Percentiles rank a stretch among this genome's conserved stretches.
Evolutionary conservation across 1,140 invertebrate genomes (phyloP).

Genomic region (Centruroides vittatus): DNA sequence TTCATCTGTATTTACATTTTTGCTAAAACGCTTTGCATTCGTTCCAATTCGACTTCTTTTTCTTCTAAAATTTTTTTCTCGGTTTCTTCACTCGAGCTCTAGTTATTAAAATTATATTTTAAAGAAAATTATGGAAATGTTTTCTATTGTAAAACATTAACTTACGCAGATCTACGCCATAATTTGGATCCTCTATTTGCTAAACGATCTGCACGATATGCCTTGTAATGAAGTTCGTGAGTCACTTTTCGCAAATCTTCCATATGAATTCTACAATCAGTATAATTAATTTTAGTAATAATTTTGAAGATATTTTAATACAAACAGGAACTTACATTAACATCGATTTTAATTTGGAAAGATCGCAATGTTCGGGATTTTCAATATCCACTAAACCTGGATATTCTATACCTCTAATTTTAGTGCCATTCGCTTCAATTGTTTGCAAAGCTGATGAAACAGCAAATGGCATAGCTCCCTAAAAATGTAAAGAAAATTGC

Average conservation of each 20-base stretch:
- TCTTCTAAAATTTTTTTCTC: constrained; percentile 75
- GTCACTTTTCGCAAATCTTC: constrained; percentile 39
- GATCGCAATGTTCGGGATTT: constrained; percentile 47
- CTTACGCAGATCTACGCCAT: background rate
- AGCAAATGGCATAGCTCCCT: constrained; percentile 24
- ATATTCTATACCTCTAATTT: constrained; percentile 37
- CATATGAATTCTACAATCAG: constrained; percentile 32
- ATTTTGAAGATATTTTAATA: too few species aligned
- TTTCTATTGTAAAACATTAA: too few species aligned
- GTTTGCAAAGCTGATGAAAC: constrained; percentile 24
- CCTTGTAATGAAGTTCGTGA: constrained; percentile 40
- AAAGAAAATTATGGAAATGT: too few species aligned
- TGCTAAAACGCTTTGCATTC: constrained; percentile 21
- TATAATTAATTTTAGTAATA: too few species aligned
- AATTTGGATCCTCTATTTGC: constrained; percentile 4
- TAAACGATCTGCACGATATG: constrained; percentile 30
- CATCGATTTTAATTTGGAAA: constrained; percentile 43
- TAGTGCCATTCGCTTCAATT: constrained; percentile 32
- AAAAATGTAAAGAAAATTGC: constrained; percentile 16
- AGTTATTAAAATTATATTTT: too few species aligned
- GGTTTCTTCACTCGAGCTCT: too few species aligned
- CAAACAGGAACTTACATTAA: constrained; percentile 9
- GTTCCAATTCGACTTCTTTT: constrained; percentile 53
- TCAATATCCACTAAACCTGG: constrained; percentile 48
- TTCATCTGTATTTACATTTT: constrained; percentile 18